These are phyloP conservation scores for Rhopalosiphum nymphaeae DNA, from an alignment of 2,888 invertebrate genomes.

Conservation along the genomic window DNA sequence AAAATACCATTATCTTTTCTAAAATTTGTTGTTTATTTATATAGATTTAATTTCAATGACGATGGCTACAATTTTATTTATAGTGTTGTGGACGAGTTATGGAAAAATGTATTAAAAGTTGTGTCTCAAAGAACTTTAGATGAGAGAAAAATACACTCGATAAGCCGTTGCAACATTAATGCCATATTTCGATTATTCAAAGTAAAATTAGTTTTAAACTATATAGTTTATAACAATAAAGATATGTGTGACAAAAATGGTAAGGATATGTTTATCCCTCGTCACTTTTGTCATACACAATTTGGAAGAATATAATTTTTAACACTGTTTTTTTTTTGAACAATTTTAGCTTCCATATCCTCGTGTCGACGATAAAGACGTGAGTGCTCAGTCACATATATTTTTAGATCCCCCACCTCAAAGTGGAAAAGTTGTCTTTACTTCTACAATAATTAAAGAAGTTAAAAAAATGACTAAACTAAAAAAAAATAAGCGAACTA, in stretches of 20 bases:
- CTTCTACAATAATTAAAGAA: not conserved
- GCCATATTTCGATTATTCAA: constrained; percentile 11
- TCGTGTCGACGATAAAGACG: constrained; percentile 12
- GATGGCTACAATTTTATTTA: constrained; percentile 34
- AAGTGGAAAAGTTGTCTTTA: constrained; percentile 21
- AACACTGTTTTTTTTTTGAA: not conserved
- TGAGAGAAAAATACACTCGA: not conserved
- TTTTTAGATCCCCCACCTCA: constrained; percentile 2
- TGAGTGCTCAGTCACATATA: not conserved
- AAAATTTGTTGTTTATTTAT: not conserved
- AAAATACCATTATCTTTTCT: not conserved
- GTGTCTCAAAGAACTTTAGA: not conserved
- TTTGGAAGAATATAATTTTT: not conserved
- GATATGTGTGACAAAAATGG: not conserved
- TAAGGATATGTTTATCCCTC: not conserved
- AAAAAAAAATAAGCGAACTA: not conserved
- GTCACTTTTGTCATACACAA: not conserved
- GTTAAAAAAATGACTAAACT: not conserved
- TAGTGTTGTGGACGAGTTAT: constrained; percentile 17
- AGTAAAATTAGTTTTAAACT: not conserved
- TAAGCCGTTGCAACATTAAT: not conserved
- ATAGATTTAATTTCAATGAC: constrained; percentile 12
- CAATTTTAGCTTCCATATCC: constrained; percentile 22
- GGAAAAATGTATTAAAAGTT: constrained; percentile 1
- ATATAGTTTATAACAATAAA: not conserved